Base-by-base conservation (phyloP, 2,797 vertebrate species). In the Morus bassanus region DNA sequence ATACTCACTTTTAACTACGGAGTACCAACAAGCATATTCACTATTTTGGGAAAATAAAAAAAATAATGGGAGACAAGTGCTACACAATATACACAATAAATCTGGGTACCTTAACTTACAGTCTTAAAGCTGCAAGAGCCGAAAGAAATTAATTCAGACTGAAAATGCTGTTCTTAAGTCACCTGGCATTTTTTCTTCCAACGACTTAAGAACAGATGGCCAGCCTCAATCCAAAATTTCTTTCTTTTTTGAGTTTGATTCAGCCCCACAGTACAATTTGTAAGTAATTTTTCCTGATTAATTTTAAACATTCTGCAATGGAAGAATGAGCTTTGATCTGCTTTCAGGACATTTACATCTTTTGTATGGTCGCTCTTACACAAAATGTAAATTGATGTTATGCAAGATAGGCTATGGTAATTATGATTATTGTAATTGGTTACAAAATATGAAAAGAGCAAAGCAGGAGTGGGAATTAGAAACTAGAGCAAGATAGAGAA, bases 261-360 rank as follows among this genome's bases (percentile, higher is more conserved):
- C 60, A 88, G 14, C 13, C 37, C 51, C 53, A 48, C 31, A 46
- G 74, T 56, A 89, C 16, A 91, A 92, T 87, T 90, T 91, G 5
- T 78, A 96, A 95, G 35, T 76, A 4, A 56, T 76, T 78, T 92
- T 95, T 88, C 46, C 61, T 92, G n/a, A 76, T 89, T 91, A 87
- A 84, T 76, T 92, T 92, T 73, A 93, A 82, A 82, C 33, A 87
- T 93, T 91, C 48, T 95, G 63, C 22, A 57, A 41, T 64, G 70
- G 41, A 89, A 95, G 67, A 95, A 84, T 94, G 70, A 85, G 74
- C 37, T 96, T 95, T 95, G 91, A 89, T 95, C 91, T 94, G n/a
- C 50, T 97, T 95, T 96, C 79, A 85, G 74, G 83, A 89, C 54
- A 90, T 95, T 95, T 92, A 67, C 73, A 59, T 93, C 48, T 95